Percentiles rank a stretch among this genome's conserved stretches.
These are phyloP conservation scores for Coreius guichenoti DNA, from an alignment of 2,797 vertebrate species.

Conservation along the genomic window DNA sequence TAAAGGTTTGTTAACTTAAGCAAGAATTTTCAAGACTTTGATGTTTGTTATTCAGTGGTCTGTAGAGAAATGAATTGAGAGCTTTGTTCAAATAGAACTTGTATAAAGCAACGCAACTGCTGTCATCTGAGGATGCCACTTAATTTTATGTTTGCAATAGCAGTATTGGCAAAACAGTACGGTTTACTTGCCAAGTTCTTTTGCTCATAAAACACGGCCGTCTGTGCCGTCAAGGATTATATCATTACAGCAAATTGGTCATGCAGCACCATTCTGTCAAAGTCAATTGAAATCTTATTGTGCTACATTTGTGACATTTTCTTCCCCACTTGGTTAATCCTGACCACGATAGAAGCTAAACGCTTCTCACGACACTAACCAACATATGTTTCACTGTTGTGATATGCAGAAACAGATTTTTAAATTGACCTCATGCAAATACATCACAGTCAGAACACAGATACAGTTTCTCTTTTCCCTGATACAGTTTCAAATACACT, in stretches of 20 bases:
- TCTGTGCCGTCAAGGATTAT: conserved; percentile 51
- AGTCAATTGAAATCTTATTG: conserved; percentile 62
- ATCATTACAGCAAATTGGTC: conserved; percentile 59
- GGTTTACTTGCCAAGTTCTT: conserved; percentile 51
- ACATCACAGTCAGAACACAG: neutral
- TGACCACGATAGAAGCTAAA: conserved; percentile 22
- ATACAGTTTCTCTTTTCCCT: conserved; percentile 56
- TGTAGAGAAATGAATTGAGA: conserved; percentile 12
- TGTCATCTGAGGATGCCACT: conserved; percentile 47
- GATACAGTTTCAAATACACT: conserved; percentile 63
- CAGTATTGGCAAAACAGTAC: conserved; percentile 43
- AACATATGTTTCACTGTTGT: conserved; percentile 12
- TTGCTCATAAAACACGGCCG: conserved; percentile 53
- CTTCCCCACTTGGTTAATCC: conserved; percentile 30
- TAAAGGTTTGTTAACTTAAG: neutral
- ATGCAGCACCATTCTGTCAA: conserved; percentile 65
- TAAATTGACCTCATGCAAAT: conserved; percentile 18
- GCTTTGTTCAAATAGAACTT: neutral
- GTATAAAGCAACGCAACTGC: conserved; percentile 10
- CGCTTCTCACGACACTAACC: conserved; percentile 5
- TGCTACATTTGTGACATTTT: conserved; percentile 56
- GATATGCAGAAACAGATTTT: conserved; percentile 10
- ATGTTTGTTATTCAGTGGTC: neutral
- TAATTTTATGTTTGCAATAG: conserved; percentile 49
- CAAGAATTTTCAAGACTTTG: neutral